Evolutionary conservation across 1,140 invertebrate genomes (phyloP).

Genomic region (Rhagoletis pomonella): DNA sequence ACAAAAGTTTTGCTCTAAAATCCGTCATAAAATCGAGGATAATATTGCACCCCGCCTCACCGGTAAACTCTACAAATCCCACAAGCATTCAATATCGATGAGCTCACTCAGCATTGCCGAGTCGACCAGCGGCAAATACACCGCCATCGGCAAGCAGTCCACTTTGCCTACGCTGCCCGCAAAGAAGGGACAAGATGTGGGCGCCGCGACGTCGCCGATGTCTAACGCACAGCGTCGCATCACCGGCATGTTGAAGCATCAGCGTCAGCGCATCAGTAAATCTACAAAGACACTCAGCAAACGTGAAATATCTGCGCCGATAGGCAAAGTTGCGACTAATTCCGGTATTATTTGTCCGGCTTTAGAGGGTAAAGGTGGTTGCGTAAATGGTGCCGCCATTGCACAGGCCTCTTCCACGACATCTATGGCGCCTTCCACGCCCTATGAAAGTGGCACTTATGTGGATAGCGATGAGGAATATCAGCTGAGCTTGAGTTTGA

Average conservation of each 20-base stretch:
- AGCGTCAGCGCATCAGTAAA: conserved; percentile 1
- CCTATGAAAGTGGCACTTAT: conserved; percentile 54
- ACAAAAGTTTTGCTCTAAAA: conserved; percentile 69
- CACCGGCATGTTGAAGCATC: conserved; percentile 20
- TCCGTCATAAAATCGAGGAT: conserved; percentile 72
- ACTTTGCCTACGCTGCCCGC: not conserved
- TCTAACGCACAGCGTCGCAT: conserved; percentile 13
- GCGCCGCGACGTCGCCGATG: not conserved
- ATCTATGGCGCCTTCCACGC: too few species aligned
- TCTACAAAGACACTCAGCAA: not conserved
- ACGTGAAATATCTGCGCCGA: conserved; percentile 21
- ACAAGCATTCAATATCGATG: conserved; percentile 70
- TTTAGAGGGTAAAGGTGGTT: not conserved
- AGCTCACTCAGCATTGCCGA: conserved; percentile 63
- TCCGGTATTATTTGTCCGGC: conserved; percentile 29
- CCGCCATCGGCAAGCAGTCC: conserved; percentile 56
- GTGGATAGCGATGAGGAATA: conserved; percentile 69
- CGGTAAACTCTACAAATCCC: conserved; percentile 65
- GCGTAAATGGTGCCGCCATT: not conserved
- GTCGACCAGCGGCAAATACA: conserved; percentile 69
- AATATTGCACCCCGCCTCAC: conserved; percentile 69
- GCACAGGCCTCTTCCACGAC: not conserved
- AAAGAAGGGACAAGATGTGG: not conserved
- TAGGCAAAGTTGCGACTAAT: conserved; percentile 17
- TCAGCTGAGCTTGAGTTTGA: conserved; percentile 66